Percentiles rank a stretch among this genome's conserved stretches.
Evolutionary conservation across 2,888 invertebrate genomes (phyloP).

Genomic region (Pecten maximus): DNA sequence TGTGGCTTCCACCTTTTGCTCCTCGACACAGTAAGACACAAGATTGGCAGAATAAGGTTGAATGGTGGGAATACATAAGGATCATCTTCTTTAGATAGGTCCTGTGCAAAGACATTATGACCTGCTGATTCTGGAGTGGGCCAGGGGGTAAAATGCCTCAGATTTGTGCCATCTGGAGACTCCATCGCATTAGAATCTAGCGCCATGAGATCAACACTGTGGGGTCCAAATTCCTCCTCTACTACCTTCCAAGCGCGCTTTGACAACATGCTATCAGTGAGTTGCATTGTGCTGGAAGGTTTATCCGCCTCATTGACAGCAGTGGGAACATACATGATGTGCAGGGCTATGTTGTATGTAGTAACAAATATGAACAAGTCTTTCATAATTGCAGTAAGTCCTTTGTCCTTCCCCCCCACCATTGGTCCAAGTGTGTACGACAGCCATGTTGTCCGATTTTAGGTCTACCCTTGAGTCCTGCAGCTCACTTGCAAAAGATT

Average conservation of each 20-base stretch:
- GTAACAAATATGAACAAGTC: neutral
- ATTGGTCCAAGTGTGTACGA: constrained; percentile 40
- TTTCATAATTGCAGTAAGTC: constrained; percentile 39
- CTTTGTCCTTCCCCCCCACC: constrained; percentile 25
- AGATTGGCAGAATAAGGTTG: constrained; percentile 46
- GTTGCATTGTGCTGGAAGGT: constrained; percentile 10
- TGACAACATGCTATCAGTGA: constrained; percentile 41
- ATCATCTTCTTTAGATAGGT: constrained; percentile 46
- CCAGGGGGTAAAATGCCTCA: constrained; percentile 50
- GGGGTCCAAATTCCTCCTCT: constrained; percentile 42
- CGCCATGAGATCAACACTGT: neutral
- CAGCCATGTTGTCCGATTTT: constrained; percentile 38
- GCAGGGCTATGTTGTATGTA: constrained; percentile 47
- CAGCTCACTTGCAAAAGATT: neutral
- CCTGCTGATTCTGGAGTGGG: constrained; percentile 49
- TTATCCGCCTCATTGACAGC: constrained; percentile 40
- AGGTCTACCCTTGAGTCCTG: constrained; percentile 45
- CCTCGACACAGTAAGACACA: constrained; percentile 45
- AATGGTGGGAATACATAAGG: constrained; percentile 58
- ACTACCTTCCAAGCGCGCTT: constrained; percentile 41
- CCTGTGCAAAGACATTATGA: constrained; percentile 50
- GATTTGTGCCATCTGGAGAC: neutral
- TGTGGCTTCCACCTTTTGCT: constrained; percentile 24
- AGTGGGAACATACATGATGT: constrained; percentile 49
- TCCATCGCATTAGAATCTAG: neutral